Evolutionary conservation across 1,140 invertebrate species (phyloP), one percentile per base, ranked within the genome.

Genomic region (Vollenhovia emeryi): DNA sequence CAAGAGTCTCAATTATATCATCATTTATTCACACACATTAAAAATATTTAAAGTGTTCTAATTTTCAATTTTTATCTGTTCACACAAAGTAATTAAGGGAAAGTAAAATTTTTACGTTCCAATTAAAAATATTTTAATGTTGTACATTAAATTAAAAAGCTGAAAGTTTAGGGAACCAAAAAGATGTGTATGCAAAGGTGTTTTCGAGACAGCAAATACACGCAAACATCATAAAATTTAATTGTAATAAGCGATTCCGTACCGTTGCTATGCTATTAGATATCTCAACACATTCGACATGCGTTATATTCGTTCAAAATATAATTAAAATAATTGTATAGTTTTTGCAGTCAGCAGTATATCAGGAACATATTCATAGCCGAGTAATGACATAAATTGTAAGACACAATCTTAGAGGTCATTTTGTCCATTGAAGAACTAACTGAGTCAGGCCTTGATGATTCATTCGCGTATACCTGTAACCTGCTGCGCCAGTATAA

Each of bases 401-500:
- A 57, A 69, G 24, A 57, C 8, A n/a, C 5, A 6, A 57, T 21
- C 11, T 18, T 78, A 64, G 27, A 62, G 18, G 0, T 36, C 45
- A 33, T 33, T 57, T 80, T 57, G 36, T 55, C 55, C 36, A 76
- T 85, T 76, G 71, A 75, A 87, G 85, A 89, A 64, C 85, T 50
- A 87, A 82, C 80, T 64, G 73, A 66, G 15, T 69, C 79, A 75
- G 79, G 30, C 50, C 78, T 89, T 87, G 86, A 78, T 89, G 88
- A 89, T 59, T 89, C 87, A 87, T 79, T 89, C 79, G 59, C 50
- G 18, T 33, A 80, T 64, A 89, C 68, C 48, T 82, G 57, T 86
- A 15, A 64, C 40, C 45, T 24, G 62, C 24, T 40, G 24, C 18
- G 13, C 11, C 43, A 52, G 21, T 11, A 66, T 45, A 78, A 76